phyloP scores from a whole-genome alignment of 2,113 vertebrate species.

The Ivindomyrus marchei region DNA sequence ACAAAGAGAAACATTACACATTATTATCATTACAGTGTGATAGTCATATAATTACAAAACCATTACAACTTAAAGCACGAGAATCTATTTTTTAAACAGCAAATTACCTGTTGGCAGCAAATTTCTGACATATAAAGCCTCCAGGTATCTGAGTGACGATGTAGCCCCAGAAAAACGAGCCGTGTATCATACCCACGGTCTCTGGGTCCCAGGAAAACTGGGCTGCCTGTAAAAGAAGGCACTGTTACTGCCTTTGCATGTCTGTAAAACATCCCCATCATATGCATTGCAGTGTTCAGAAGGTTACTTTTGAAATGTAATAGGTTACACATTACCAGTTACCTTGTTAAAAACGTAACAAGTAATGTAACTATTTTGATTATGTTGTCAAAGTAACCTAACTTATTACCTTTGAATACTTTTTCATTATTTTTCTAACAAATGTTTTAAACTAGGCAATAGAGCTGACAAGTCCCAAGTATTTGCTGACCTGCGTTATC shows the following conservation, averaged over 20 bases:
- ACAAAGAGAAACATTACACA: constrained; percentile 15
- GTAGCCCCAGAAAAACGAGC: constrained; percentile 92
- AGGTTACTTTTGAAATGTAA: neutral
- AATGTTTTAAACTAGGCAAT: neutral
- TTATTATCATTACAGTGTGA: neutral
- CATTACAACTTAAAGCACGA: neutral
- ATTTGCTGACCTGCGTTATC: neutral
- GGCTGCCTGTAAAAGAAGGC: constrained; percentile 63
- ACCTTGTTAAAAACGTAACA: neutral
- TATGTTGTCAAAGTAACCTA: neutral
- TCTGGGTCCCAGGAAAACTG: constrained; percentile 86
- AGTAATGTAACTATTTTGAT: neutral
- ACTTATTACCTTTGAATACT: neutral
- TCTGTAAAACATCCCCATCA: neutral
- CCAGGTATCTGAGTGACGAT: constrained; percentile 91
- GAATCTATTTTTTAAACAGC: neutral
- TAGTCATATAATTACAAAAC: neutral
- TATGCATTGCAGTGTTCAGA: neutral
- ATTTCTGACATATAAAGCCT: constrained; percentile 86
- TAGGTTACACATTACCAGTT: neutral
- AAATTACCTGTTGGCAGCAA: constrained; percentile 82
- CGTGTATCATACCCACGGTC: constrained; percentile 86
- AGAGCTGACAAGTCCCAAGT: neutral
- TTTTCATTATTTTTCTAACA: neutral
- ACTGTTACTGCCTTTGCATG: neutral